Evolutionary conservation across 2,113 vertebrate species (phyloP).

Genomic region (Argyrosomus japonicus): DNA sequence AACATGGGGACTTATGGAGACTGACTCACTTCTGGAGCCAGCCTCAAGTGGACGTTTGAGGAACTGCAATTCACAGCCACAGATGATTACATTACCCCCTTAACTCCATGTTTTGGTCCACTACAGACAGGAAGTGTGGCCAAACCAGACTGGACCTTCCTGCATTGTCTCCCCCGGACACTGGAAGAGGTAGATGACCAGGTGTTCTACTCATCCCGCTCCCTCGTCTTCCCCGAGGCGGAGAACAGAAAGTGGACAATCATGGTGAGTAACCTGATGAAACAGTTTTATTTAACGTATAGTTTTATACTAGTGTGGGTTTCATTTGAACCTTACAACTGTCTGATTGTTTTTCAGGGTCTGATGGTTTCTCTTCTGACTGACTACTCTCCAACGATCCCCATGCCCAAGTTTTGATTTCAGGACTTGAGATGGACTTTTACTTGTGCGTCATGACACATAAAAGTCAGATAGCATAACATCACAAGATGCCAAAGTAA

Average conservation of each 20-base stretch:
- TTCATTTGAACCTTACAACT: neutral
- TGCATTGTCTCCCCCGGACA: constrained; percentile 94
- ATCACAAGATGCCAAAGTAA: neutral
- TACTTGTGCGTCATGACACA: neutral
- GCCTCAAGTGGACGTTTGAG: no score
- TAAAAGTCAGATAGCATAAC: neutral
- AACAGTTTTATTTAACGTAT: neutral
- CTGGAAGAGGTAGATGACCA: constrained; percentile 93
- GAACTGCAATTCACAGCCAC: no score
- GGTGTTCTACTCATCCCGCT: constrained; percentile 92
- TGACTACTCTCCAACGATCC: constrained; percentile 87
- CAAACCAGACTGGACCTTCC: constrained; percentile 92
- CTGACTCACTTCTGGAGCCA: no score
- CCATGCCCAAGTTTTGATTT: constrained; percentile 86
- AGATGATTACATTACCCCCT: neutral
- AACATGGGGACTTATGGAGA: no score
- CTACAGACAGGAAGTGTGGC: constrained; percentile 89
- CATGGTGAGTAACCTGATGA: constrained; percentile 84
- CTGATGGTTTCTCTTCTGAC: constrained; percentile 92
- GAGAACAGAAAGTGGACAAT: constrained; percentile 98
- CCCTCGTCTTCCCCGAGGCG: constrained; percentile 92
- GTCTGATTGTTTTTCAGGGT: constrained; percentile 81
- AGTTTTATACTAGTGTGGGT: neutral
- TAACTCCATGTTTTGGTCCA: neutral
- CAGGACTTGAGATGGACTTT: neutral